Evolutionary conservation across 2,888 invertebrate genomes (phyloP).

Genomic region (Idaea aversata): DNA sequence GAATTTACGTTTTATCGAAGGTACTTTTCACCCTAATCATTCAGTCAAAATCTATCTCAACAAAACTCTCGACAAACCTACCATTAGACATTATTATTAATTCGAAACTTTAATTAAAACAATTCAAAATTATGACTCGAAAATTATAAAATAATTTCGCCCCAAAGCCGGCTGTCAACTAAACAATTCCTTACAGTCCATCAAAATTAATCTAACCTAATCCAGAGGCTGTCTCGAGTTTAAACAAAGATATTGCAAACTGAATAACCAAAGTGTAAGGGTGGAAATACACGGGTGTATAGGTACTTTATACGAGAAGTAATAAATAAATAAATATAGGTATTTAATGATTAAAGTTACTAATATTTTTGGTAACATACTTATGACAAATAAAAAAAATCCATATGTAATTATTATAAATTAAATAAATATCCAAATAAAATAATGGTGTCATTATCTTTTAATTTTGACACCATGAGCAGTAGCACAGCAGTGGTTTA

Average conservation of each 20-base stretch:
- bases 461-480: too few relatives aligned
- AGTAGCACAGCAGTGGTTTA: too few relatives aligned
- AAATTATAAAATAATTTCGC: slow-evolving; percentile 70
- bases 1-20: slow-evolving; percentile 8
- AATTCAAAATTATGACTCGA: slow-evolving; percentile 61
- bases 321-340: not conserved
- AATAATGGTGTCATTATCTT: too few relatives aligned
- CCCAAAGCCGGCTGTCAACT: slow-evolving; percentile 69
- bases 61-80: slow-evolving; percentile 52
- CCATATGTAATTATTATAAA: too few relatives aligned
- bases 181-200: slow-evolving; percentile 75
- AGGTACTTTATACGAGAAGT: slow-evolving; percentile 11
- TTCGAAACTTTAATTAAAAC: slow-evolving; percentile 72
- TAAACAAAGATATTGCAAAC: slow-evolving; percentile 75
- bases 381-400: too few relatives aligned
- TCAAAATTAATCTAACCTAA: slow-evolving; percentile 79
- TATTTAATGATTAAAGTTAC: too few relatives aligned
- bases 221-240: slow-evolving; percentile 69
- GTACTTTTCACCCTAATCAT: slow-evolving; percentile 33
- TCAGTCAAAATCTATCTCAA: slow-evolving; percentile 36
- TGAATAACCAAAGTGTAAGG: slow-evolving; percentile 59
- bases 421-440: too few relatives aligned
- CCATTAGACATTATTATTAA: slow-evolving; percentile 52
- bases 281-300: slow-evolving; percentile 32
- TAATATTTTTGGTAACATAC: too few relatives aligned